A percentile compares a stretch with the other conserved stretches of the same genome.
Evolutionary conservation across 2,797 vertebrate species (phyloP).

Genomic region (Cetoscarus ocellatus): DNA sequence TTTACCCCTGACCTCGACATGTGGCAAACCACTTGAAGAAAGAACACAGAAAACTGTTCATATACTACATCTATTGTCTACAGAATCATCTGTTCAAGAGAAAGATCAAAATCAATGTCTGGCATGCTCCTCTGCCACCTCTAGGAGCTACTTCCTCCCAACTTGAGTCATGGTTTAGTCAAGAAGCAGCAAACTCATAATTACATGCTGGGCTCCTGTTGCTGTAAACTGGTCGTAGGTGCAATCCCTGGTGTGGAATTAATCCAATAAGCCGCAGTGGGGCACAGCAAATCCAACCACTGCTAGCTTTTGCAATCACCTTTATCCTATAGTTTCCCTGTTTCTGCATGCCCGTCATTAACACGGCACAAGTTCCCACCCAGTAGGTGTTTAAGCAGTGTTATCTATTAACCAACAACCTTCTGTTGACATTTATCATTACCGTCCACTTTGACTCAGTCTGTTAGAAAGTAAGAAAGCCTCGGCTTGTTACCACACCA

Average conservation of each 20-base stretch:
- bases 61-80: constrained; percentile 15
- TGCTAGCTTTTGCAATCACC: constrained; percentile 45
- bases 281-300: constrained; percentile 51
- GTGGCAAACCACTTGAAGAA: constrained; percentile 73
- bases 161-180: neutral
- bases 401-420: constrained; percentile 15
- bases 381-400: constrained; percentile 23
- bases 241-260: constrained; percentile 51
- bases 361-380: constrained; percentile 17
- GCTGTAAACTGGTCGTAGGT: constrained; percentile 38
- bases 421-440: constrained; percentile 14
- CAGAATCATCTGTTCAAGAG: constrained; percentile 19
- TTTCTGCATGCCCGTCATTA: constrained; percentile 42
- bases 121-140: constrained; percentile 12
- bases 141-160: neutral
- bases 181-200: constrained; percentile 27
- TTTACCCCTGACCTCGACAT: constrained; percentile 80
- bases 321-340: constrained; percentile 33
- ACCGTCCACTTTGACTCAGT: constrained; percentile 28
- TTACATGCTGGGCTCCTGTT: constrained; percentile 29
- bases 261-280: constrained; percentile 64
- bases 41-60: constrained; percentile 42
- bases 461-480: constrained; percentile 6
- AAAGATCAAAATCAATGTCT: neutral
- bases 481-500: neutral